These are phyloP conservation scores for Suncus etruscus DNA, from an alignment of 2,113 vertebrate species.

Conservation along the genomic window DNA sequence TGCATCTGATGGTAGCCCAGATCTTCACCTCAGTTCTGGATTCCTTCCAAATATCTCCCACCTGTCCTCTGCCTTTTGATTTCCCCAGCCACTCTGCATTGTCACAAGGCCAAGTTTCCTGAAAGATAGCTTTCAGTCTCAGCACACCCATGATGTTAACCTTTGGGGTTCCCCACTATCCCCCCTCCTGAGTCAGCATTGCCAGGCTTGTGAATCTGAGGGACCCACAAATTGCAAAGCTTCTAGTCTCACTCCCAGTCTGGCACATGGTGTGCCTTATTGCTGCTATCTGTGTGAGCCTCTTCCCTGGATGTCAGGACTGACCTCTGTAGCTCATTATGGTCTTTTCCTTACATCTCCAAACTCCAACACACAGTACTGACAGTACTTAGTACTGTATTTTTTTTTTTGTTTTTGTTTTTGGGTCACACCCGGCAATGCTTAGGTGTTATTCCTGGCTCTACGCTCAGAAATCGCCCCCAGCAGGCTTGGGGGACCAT, in stretches of 20 bases:
- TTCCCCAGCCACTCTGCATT: conserved; percentile 27
- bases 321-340: conserved; percentile 41
- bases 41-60: conserved; percentile 42
- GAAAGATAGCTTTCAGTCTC: conserved; percentile 28
- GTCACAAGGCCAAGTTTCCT: conserved; percentile 38
- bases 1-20: not conserved
- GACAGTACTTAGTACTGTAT: not conserved
- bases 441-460: too few relatives aligned
- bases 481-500: too few relatives aligned
- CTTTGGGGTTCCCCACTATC: not conserved
- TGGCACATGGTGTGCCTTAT: not conserved
- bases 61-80: conserved; percentile 34
- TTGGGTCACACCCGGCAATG: too few relatives aligned
- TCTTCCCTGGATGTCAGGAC: conserved; percentile 1
- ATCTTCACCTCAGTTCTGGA: conserved; percentile 14
- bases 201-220: not conserved
- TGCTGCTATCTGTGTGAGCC: not conserved
- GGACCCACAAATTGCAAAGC: not conserved
- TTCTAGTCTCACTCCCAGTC: conserved; percentile 15
- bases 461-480: too few relatives aligned
- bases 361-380: not conserved
- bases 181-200: not conserved
- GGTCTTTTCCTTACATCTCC: conserved; percentile 39
- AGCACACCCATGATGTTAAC: conserved; percentile 34
- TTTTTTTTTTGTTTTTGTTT: too few relatives aligned